Evolutionary conservation across 2,888 invertebrate genomes (phyloP), one percentile per base, ranked within the genome.

Genomic region (Achlya flavicornis): DNA sequence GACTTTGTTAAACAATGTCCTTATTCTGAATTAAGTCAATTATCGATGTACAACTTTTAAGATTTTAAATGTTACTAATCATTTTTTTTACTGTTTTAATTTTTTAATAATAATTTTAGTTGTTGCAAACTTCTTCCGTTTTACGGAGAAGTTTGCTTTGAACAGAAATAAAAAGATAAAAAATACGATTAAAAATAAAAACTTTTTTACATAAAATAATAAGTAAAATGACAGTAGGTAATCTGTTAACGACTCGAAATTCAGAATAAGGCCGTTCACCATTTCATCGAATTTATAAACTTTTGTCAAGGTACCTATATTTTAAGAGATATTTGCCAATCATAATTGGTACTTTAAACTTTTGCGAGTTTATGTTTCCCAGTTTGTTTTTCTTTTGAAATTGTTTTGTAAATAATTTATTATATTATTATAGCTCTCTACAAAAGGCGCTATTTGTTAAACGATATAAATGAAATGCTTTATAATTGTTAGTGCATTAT

Each of bases 371-470:
- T 53, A 53, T 53, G 19, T 53, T 53, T 53, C 53, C 3, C 10
- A 3, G 19, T 53, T 53, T 53, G 53, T 53, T 53, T 53, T 16
- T 53, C 53, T 53, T 10, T 10, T n/a, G 16, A 53, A 53, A 53
- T 19, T 53, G 53, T 19, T 53, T n/a, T 53, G 53, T 53, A 53
- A 53, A 53, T 53, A 53, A 53, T 53, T 53, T 19, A 48, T 48
- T 48, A 48, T 1, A 53, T 16, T 60, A 16, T 60, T 41, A 41
- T 41, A 38, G 77, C 78, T 79, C 76, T 79, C 76, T 77, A 76
- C 71, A 71, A 75, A 75, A 75, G 68, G 66, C 72, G 68, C 68
- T 70, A 59, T 64, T 64, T 63, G 59, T 46, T 63, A 38, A 61
- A 60, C 59, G 66, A 61, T 66, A 38, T 35, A 19, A 38, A 62